Evolutionary conservation across 1,140 invertebrate species (phyloP).

Genomic region (Drosophila navojoa): DNA sequence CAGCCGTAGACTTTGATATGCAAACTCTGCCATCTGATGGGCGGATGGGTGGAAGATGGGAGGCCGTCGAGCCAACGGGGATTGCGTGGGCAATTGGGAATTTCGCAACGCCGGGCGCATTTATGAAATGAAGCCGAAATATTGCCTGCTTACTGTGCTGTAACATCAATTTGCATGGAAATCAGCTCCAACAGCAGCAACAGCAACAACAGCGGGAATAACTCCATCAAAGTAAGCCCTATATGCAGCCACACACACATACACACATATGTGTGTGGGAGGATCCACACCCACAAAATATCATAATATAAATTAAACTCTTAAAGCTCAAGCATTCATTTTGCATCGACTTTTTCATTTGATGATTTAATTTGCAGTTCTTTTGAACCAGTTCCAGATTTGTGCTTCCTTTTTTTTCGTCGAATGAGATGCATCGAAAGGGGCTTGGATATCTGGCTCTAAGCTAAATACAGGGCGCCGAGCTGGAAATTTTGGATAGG

Average conservation of each 20-base stretch:
- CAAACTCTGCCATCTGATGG: slow-evolving; percentile 58
- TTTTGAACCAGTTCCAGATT: no score
- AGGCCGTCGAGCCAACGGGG: slow-evolving; percentile 4
- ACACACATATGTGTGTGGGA: no score
- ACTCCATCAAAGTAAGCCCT: no score
- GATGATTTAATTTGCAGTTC: no score
- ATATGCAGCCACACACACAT: no score
- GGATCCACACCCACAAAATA: no score
- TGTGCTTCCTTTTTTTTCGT: no score
- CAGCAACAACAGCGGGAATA: no score
- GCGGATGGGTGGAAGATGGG: slow-evolving; percentile 12
- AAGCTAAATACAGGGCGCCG: slow-evolving; percentile 17
- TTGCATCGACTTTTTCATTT: no score
- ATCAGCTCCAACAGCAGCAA: slow-evolving; percentile 41
- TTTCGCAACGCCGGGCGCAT: slow-evolving; percentile 51
- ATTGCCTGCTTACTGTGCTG: slow-evolving; percentile 79
- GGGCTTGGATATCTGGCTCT: neutral
- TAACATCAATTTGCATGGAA: slow-evolving; percentile 81
- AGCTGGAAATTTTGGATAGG: slow-evolving; percentile 34
- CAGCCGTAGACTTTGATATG: slow-evolving; percentile 61
- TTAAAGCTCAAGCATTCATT: no score
- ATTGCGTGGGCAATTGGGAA: slow-evolving; percentile 39
- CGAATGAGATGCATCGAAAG: no score
- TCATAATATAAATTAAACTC: no score
- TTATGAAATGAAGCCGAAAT: slow-evolving; percentile 80